Conservation (phyloP, 2,797 vertebrate genomes). For the Lepilemur septentrionalis region DNA sequence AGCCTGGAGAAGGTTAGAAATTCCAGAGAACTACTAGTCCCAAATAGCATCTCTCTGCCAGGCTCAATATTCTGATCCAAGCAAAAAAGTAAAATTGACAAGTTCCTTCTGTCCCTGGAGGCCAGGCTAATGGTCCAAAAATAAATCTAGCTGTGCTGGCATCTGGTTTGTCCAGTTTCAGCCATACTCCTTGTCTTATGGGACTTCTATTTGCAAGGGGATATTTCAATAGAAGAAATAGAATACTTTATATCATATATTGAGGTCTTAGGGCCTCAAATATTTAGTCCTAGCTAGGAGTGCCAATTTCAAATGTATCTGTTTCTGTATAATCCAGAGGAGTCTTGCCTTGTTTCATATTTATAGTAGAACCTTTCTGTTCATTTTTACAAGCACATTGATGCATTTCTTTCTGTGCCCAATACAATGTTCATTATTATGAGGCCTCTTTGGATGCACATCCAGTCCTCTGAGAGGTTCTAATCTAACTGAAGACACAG, state of each 20-base stretch:
- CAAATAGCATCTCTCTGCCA: constrained; percentile 62
- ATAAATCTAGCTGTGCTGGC: constrained; percentile 57
- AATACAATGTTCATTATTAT: not conserved
- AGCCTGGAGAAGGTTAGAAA: constrained; percentile 65
- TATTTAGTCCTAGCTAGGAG: constrained; percentile 21
- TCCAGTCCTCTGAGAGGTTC: not conserved
- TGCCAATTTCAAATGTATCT: not conserved
- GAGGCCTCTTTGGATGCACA: not conserved
- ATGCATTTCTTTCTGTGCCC: not conserved
- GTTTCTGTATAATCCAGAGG: not conserved
- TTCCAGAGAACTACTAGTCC: constrained; percentile 63
- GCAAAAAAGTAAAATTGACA: constrained; percentile 67
- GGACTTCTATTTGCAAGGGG: constrained; percentile 49
- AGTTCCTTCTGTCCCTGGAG: constrained; percentile 58
- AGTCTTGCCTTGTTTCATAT: not conserved
- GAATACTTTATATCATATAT: constrained; percentile 52
- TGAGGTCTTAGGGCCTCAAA: constrained; percentile 31
- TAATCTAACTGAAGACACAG: not conserved
- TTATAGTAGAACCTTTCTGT: not conserved
- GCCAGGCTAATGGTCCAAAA: constrained; percentile 53
- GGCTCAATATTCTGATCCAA: constrained; percentile 47
- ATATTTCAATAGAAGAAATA: constrained; percentile 65
- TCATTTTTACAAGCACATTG: not conserved
- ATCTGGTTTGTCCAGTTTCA: constrained; percentile 61
- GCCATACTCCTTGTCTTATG: constrained; percentile 31